These are phyloP conservation scores for Geotrupes spiniger DNA, from an alignment of 2,888 invertebrate species.

Conservation along the genomic window DNA sequence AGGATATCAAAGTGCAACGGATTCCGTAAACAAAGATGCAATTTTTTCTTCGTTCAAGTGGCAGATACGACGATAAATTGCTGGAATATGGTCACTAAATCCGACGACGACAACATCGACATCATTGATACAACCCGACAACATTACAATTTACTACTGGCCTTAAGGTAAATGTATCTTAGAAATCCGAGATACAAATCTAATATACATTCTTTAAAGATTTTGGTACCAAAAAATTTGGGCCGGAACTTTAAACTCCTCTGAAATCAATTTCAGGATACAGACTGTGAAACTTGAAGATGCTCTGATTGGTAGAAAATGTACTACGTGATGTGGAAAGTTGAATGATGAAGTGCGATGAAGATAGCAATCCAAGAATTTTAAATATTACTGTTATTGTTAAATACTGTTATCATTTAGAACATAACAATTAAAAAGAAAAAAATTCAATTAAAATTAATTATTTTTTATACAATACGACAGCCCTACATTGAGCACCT, in stretches of 20 bases:
- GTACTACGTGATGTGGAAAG: slow-evolving; percentile 39
- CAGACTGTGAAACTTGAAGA: slow-evolving; percentile 60
- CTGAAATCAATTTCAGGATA: slow-evolving; percentile 68
- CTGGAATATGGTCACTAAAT: slow-evolving; percentile 69
- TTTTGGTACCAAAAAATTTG: slow-evolving; percentile 70
- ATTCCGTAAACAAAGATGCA: slow-evolving; percentile 69
- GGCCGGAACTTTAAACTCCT: slow-evolving; percentile 55
- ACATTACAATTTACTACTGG: slow-evolving; percentile 73
- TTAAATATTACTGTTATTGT: too few species aligned
- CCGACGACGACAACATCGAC: slow-evolving; percentile 56
- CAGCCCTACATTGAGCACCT: too few species aligned
- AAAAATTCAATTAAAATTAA: too few species aligned
- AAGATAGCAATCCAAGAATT: too few species aligned
- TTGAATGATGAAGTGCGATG: too few species aligned
- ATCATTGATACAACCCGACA: slow-evolving; percentile 55
- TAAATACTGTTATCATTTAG: too few species aligned
- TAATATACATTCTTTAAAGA: slow-evolving; percentile 32
- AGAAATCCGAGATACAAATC: slow-evolving; percentile 2
- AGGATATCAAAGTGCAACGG: slow-evolving; percentile 66
- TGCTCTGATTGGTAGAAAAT: slow-evolving; percentile 58
- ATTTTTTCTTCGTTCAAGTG: slow-evolving; percentile 69
- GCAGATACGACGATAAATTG: slow-evolving; percentile 67
- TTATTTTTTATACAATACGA: too few species aligned
- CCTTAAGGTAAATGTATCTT: slow-evolving; percentile 62
- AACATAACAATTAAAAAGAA: too few species aligned